A percentile compares a stretch with the other conserved stretches of the same genome.
These are phyloP conservation scores for Danionella dracula DNA, from an alignment of 2,797 vertebrate genomes.

Conservation along the genomic window DNA sequence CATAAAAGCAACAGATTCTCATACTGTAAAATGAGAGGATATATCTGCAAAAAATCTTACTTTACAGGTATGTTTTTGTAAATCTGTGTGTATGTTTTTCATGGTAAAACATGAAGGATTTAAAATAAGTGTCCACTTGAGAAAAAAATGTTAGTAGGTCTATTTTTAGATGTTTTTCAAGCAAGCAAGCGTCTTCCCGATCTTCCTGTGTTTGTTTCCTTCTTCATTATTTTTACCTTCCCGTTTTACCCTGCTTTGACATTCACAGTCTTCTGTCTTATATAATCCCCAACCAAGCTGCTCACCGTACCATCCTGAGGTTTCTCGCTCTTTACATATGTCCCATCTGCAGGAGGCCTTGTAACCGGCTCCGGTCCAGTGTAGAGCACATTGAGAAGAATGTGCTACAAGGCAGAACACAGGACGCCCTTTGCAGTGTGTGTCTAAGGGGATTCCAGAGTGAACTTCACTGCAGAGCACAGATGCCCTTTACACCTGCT, in stretches of 20 bases:
- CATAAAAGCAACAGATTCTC: too few species aligned
- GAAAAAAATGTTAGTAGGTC: too few species aligned
- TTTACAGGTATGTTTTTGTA: too few species aligned
- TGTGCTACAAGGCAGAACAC: slow-evolving; percentile 43
- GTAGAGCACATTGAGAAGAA: slow-evolving; percentile 54
- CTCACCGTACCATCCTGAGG: slow-evolving; percentile 30
- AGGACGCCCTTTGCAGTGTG: slow-evolving; percentile 51
- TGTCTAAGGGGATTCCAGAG: slow-evolving; percentile 58
- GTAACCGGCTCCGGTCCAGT: slow-evolving; percentile 60
- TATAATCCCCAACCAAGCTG: slow-evolving; percentile 29
- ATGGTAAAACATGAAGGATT: too few species aligned
- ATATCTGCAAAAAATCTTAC: too few species aligned
- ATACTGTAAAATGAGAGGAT: too few species aligned
- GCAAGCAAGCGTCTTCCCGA: not conserved
- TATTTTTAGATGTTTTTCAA: not conserved
- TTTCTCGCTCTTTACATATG: slow-evolving; percentile 59
- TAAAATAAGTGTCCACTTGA: too few species aligned
- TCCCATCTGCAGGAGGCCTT: slow-evolving; percentile 54
- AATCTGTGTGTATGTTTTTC: too few species aligned
- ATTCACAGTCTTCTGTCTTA: slow-evolving; percentile 12
- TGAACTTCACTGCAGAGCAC: slow-evolving; percentile 26
- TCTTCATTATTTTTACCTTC: not conserved
- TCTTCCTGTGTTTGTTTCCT: not conserved
- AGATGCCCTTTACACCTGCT: not conserved
- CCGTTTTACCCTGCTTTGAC: not conserved